Conservation (phyloP, 2,797 vertebrate species). For the Sebastes kiyomatsui region DNA sequence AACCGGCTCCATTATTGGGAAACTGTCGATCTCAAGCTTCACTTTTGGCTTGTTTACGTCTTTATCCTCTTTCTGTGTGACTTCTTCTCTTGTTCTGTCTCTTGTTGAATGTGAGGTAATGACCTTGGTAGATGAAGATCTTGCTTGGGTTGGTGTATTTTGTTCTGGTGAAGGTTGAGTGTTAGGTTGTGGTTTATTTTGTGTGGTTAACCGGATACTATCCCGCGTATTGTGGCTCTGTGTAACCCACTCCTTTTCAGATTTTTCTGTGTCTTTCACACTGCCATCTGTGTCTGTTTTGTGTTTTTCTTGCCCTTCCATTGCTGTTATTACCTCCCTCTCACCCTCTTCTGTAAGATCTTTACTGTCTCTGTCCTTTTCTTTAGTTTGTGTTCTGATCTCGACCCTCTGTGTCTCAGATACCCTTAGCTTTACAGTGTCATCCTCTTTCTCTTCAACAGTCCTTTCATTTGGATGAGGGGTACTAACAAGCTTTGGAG, state of each 20-base stretch:
- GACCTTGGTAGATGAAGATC: conserved; percentile 41
- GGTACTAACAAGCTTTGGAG: conserved; percentile 1
- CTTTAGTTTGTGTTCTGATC: conserved; percentile 1
- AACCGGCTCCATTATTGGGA: conserved; percentile 64
- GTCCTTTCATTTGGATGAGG: not conserved
- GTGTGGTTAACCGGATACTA: conserved; percentile 32
- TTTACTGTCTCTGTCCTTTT: not conserved
- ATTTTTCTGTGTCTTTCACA: conserved; percentile 15
- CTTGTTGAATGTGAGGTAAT: conserved; percentile 34
- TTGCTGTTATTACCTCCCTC: not conserved
- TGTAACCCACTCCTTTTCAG: conserved; percentile 5
- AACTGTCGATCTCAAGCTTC: conserved; percentile 38
- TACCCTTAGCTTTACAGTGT: not conserved
- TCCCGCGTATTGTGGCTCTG: conserved; percentile 25
- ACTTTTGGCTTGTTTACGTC: conserved; percentile 20
- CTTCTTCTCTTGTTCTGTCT: conserved; percentile 28
- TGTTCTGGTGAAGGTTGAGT: conserved; percentile 9
- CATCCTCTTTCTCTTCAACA: not conserved
- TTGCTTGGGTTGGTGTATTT: conserved; percentile 21
- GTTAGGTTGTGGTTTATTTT: conserved; percentile 33
- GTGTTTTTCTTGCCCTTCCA: conserved; percentile 1
- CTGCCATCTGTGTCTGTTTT: not conserved
- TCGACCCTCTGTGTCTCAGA: not conserved
- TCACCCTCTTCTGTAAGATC: not conserved
- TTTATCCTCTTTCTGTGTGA: conserved; percentile 12